These are phyloP conservation scores for Phenganax marumi DNA, from an alignment of 92 coral and sea anemone species.

Conservation along the genomic window DNA sequence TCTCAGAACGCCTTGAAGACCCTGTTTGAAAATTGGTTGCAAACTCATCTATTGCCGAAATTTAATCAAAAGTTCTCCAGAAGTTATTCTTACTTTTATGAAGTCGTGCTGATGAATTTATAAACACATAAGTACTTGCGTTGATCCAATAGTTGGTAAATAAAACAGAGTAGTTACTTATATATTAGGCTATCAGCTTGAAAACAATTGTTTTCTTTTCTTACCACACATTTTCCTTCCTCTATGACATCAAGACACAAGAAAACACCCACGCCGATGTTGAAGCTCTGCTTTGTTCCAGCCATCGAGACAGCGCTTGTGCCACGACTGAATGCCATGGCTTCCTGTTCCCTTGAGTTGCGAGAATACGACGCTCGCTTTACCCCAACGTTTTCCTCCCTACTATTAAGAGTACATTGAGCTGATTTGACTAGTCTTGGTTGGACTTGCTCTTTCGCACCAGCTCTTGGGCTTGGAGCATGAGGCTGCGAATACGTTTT, in stretches of 20 bases:
- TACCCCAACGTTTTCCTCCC: background rate
- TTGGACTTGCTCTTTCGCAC: background rate
- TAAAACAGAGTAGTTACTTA: background rate
- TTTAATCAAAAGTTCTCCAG: background rate
- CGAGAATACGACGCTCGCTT: conserved; percentile 14
- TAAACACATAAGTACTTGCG: no score
- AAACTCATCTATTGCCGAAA: background rate
- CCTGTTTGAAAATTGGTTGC: conserved; percentile 20
- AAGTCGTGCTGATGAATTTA: no score
- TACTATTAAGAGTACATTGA: background rate
- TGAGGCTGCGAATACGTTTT: conserved; percentile 18
- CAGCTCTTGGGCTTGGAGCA: background rate
- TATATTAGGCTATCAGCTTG: background rate
- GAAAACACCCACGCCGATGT: conserved; percentile 33
- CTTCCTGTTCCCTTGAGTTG: background rate
- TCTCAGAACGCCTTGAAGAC: conserved; percentile 21
- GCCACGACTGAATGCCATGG: background rate
- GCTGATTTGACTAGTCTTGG: conserved; percentile 36
- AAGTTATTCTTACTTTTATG: background rate
- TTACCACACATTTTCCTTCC: conserved; percentile 35
- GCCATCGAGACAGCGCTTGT: background rate
- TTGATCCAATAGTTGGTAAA: no score
- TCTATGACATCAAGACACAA: conserved; percentile 31
- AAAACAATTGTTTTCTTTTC: background rate
- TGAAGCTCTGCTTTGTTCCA: background rate